Evolutionary conservation across 2,888 invertebrate species (phyloP).

Genomic region (Sussaba pulchella): DNA sequence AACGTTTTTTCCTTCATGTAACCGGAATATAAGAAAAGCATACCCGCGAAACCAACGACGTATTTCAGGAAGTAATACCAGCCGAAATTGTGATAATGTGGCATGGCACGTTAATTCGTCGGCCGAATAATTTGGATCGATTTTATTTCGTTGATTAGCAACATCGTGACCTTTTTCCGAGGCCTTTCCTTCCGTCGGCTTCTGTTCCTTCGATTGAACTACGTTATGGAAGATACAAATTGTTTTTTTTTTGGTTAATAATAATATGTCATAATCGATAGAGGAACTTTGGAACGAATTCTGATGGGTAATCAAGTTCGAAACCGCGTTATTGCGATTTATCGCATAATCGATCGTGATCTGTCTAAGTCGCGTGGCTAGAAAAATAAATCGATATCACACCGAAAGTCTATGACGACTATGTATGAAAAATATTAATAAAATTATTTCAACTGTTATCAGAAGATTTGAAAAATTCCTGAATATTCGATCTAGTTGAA

Average conservation of each 20-base stretch:
- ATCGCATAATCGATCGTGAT: background rate
- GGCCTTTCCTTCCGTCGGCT: conserved; percentile 28
- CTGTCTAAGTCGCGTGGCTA: background rate
- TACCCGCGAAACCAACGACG: conserved; percentile 77
- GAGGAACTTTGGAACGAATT: background rate
- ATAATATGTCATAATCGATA: conserved; percentile 26
- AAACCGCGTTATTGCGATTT: no score
- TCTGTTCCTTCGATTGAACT: background rate
- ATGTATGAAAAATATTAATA: background rate
- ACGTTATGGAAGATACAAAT: background rate
- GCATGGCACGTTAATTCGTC: conserved; percentile 71
- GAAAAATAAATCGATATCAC: background rate
- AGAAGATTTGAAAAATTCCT: background rate
- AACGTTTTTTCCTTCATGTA: conserved; percentile 75
- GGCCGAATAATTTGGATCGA: background rate
- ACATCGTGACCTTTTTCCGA: conserved; percentile 48
- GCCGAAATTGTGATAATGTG: conserved; percentile 75
- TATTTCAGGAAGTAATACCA: conserved; percentile 81
- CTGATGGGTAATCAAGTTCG: background rate
- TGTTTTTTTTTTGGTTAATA: conserved; percentile 10
- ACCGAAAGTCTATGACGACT: background rate
- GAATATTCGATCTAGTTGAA: no score
- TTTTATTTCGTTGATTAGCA: conserved; percentile 9
- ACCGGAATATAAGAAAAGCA: conserved; percentile 76
- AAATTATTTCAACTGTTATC: background rate